Evolutionary conservation across 2,113 vertebrate genomes (phyloP).

Genomic region (Catharus fuscescens): DNA sequence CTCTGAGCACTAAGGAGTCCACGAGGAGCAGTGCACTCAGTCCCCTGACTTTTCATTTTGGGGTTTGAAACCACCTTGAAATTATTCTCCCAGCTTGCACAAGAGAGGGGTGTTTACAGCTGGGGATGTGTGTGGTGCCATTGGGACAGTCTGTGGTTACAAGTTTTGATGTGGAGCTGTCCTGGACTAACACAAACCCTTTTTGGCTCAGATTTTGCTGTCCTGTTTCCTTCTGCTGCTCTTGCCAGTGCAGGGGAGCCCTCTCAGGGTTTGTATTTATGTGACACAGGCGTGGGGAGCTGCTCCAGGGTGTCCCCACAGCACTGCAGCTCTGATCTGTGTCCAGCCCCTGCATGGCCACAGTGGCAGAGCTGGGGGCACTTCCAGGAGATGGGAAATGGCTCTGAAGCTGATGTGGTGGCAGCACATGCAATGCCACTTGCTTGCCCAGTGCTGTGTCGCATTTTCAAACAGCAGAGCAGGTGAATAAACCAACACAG

Average conservation of each 20-base stretch:
- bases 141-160: fast-evolving
- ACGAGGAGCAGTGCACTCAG: neutral
- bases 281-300: neutral
- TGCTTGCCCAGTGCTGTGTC: neutral
- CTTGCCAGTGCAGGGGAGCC: neutral
- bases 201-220: neutral
- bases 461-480: neutral
- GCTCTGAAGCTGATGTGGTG: neutral
- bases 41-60: neutral
- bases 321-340: fast-evolving
- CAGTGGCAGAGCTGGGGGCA: neutral
- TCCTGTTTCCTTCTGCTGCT: neutral
- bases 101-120: neutral
- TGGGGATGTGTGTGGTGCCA: neutral
- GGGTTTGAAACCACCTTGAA: neutral
- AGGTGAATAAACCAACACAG: neutral
- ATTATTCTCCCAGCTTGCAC: neutral
- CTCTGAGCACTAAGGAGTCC: neutral
- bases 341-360: fast-evolving
- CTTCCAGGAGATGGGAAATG: neutral
- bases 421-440: neutral
- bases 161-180: neutral
- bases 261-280: neutral
- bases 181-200: neutral
- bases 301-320: fast-evolving